phyloP scores from a whole-genome alignment of 2,113 vertebrate genomes.

The Chrysemys picta region DNA sequence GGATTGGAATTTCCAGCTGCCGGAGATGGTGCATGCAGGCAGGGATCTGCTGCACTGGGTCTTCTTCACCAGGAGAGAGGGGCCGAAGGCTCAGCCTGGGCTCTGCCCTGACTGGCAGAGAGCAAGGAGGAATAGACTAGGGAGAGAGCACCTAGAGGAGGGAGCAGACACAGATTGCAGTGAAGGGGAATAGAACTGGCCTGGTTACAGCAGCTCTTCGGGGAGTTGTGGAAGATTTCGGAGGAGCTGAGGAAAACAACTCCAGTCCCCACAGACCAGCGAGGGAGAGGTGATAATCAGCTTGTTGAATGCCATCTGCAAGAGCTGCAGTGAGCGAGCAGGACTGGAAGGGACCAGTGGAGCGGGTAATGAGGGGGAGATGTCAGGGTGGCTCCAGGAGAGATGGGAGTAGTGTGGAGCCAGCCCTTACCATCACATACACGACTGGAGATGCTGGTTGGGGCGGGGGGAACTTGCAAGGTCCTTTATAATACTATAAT shows the following conservation, averaged over 20 bases:
- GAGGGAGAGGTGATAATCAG: neutral
- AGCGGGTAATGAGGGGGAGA: neutral
- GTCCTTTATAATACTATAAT: neutral
- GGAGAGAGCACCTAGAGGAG: neutral
- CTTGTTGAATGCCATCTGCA: conserved; percentile 19
- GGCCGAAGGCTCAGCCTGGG: too few relatives aligned
- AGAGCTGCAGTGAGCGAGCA: neutral
- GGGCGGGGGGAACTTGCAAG: neutral
- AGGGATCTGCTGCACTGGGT: neutral
- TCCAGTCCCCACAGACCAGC: neutral
- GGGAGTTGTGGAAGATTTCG: neutral
- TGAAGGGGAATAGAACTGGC: too few relatives aligned
- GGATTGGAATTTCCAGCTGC: neutral
- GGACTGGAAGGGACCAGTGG: neutral
- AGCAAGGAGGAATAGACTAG: neutral
- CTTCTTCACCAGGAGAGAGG: too few relatives aligned
- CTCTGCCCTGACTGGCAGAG: too few relatives aligned
- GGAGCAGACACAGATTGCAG: too few relatives aligned
- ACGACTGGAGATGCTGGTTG: neutral
- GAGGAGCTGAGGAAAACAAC: neutral
- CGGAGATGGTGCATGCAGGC: too few relatives aligned
- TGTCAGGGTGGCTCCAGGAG: neutral
- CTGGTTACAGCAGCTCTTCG: neutral
- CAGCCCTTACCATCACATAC: neutral
- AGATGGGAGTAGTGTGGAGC: neutral